A percentile compares a stretch with the other conserved stretches of the same genome.
These are phyloP conservation scores for Gadopsis marmoratus DNA, from an alignment of 2,797 vertebrate species.

Conservation along the genomic window DNA sequence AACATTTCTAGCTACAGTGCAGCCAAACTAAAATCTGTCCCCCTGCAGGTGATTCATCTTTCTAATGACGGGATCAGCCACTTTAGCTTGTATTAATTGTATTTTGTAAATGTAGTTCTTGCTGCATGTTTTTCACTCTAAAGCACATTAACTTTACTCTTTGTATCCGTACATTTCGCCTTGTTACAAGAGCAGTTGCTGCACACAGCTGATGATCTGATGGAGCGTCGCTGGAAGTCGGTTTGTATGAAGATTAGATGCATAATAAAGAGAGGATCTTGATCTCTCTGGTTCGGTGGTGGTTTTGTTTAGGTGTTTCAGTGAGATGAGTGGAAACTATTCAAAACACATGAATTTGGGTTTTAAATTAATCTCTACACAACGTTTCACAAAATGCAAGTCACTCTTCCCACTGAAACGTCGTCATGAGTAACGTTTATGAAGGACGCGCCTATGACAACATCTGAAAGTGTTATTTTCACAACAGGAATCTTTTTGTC, in stretches of 20 bases:
- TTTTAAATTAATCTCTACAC: not conserved
- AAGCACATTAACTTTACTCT: not conserved
- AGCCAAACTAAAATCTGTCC: too few relatives aligned
- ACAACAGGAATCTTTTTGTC: not conserved
- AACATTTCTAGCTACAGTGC: too few relatives aligned
- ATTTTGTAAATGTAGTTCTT: not conserved
- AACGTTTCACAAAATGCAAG: conserved; percentile 10
- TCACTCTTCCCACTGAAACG: not conserved
- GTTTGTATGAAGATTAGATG: too few relatives aligned
- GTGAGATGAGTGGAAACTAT: not conserved
- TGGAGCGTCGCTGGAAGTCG: too few relatives aligned
- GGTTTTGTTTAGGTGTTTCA: not conserved
- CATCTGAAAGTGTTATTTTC: conserved; percentile 4
- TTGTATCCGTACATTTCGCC: not conserved
- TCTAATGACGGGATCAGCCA: too few relatives aligned
- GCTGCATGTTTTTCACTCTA: not conserved
- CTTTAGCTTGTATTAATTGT: not conserved
- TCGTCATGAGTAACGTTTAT: not conserved
- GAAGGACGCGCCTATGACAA: not conserved
- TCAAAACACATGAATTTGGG: not conserved
- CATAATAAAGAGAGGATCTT: not conserved
- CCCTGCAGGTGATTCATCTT: too few relatives aligned
- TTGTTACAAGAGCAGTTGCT: not conserved
- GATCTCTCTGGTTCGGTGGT: not conserved
- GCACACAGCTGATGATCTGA: not conserved